Conservation (phyloP, 1,140 invertebrate species). For the Hylyphantes graminicola region DNA sequence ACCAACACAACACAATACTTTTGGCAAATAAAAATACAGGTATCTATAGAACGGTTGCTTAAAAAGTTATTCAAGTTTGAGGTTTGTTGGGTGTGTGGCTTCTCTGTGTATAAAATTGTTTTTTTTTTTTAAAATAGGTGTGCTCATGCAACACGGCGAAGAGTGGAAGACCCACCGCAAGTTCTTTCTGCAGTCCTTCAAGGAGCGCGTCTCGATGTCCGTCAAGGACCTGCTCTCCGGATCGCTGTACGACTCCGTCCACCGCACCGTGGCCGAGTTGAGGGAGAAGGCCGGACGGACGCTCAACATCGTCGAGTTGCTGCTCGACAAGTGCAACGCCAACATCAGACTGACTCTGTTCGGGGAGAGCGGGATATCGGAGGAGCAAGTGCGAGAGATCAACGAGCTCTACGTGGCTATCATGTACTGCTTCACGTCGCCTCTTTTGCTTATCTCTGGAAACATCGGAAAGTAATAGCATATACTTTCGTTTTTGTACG, state of each 20-base stretch:
- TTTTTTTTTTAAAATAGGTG: neutral
- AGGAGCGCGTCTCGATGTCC: constrained; percentile 4
- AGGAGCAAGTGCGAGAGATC: constrained; percentile 1
- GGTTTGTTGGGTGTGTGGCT: no score
- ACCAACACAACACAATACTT: no score
- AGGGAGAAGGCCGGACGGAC: neutral
- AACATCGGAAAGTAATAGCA: neutral
- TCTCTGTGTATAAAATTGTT: no score
- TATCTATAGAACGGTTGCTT: no score
- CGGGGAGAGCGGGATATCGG: constrained; percentile 9
- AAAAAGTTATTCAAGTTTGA: no score
- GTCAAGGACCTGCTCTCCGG: constrained; percentile 1
- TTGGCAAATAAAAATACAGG: no score
- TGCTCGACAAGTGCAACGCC: constrained; percentile 1
- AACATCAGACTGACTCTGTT: neutral
- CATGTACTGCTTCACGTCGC: neutral
- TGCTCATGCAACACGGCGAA: neutral
- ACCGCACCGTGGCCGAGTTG: neutral
- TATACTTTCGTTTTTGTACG: neutral
- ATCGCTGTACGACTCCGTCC: constrained; percentile 22
- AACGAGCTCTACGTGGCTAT: neutral
- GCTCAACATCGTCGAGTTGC: neutral
- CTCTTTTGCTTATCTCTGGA: neutral
- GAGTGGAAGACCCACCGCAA: constrained; percentile 24
- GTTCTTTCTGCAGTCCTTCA: constrained; percentile 21